These are phyloP conservation scores for Drosophila sturtevanti DNA, from an alignment of 1,140 invertebrate species.

Conservation along the genomic window DNA sequence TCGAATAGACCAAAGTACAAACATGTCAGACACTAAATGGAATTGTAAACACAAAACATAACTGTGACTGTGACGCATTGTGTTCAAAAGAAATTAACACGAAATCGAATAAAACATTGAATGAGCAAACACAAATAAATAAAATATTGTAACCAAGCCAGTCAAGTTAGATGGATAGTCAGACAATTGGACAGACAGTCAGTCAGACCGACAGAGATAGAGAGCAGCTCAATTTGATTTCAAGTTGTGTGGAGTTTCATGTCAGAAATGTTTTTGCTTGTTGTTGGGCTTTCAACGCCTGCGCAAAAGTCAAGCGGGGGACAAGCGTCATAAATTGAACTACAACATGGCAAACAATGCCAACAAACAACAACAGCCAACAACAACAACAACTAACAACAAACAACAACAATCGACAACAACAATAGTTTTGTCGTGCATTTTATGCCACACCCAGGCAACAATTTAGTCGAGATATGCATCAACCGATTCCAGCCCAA, in stretches of 20 bases:
- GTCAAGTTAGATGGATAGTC: conserved; percentile 7
- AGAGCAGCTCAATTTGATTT: conserved; percentile 66
- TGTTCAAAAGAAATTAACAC: conserved; percentile 74
- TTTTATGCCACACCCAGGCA: conserved; percentile 68
- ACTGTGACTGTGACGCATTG: conserved; percentile 66
- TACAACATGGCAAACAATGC: conserved; percentile 75
- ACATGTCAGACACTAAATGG: conserved; percentile 72
- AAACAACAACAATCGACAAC: conserved; percentile 35
- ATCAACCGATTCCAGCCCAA: conserved; percentile 26
- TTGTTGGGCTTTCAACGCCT: conserved; percentile 76
- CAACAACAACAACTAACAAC: conserved; percentile 46
- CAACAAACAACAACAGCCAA: conserved; percentile 24
- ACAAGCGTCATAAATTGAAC: conserved; percentile 78
- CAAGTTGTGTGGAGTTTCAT: conserved; percentile 33
- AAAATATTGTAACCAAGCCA: conserved; percentile 37
- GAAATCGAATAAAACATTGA: conserved; percentile 63
- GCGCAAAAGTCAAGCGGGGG: conserved; percentile 72
- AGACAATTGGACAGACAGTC: not conserved
- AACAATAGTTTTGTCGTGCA: conserved; percentile 69
- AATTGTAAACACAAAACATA: conserved; percentile 71
- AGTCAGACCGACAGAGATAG: conserved; percentile 4
- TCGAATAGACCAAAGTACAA: conserved; percentile 49
- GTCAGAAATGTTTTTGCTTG: conserved; percentile 40
- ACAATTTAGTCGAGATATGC: conserved; percentile 77
- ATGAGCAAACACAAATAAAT: conserved; percentile 26